Base-by-base conservation (phyloP, 2,888 invertebrate genomes). In the Pristionchus maxplancki region DNA sequence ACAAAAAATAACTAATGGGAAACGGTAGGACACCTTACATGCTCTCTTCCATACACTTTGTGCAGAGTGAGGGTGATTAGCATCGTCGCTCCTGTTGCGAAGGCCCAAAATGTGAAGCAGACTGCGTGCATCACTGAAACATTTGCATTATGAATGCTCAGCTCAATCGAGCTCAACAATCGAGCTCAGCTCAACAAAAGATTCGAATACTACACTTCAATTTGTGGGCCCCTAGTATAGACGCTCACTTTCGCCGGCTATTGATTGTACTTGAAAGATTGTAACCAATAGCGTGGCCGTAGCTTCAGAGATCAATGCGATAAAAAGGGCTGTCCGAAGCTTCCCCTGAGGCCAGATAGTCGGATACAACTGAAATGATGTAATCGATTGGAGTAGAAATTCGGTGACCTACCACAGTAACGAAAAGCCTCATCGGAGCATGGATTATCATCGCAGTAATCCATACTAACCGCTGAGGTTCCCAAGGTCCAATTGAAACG, bases 401-500 rank as follows among this genome's bases (percentile, higher is more conserved):
- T 34, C 1, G 3, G 15, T 0, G 24, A 40, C 74, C 9, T 40
- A 74, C 74, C 74, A 74, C 31, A 40, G 74, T 74, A 1, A 74
- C 31, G 11, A 37, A 11, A 37, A 74, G 8, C 24, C 74, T 37
- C 74, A 74, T 74, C 11, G 74, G 74, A 3, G 31, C 20, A 40
- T 74, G 37, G 24, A 74, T 74, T 9, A 74, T 24, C 40, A 74
- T 74, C 13, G 74, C 24, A 1, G 37, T 24, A 24, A 74, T 74
- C 74, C 74, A 74, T 11, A 74, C 37, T 24, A 74, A 20, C 40
- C 74, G 37, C 37, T 74, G 74, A 5, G 74, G 74, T 40, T 74
- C 74, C 74, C 74, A 74, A 9, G 74, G 74, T 6, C 74, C 74
- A 24, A 74, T 74, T 8, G 74, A 74, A 5, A 74, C 74, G 8